Conservation (phyloP, 2,113 vertebrate species). For the Ondatra zibethicus region DNA sequence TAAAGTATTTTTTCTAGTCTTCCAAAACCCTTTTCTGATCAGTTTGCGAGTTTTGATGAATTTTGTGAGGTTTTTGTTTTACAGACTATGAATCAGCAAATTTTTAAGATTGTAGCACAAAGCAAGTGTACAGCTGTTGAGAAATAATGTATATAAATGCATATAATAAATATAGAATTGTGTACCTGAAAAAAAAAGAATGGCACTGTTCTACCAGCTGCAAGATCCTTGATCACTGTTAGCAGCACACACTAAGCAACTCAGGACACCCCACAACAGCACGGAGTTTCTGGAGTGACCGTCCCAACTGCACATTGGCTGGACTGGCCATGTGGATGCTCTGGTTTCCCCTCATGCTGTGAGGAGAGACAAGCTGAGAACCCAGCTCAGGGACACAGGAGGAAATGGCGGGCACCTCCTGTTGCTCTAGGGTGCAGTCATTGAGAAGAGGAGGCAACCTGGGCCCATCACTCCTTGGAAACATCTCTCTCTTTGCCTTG, state of each 20-base stretch:
- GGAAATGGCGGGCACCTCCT: neutral
- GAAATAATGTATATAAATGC: too few relatives aligned
- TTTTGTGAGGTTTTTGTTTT: too few relatives aligned
- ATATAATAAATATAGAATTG: too few relatives aligned
- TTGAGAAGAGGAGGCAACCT: neutral
- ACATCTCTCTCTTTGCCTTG: too few relatives aligned
- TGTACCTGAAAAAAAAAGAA: too few relatives aligned
- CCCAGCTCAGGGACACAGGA: neutral
- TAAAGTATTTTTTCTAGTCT: too few relatives aligned
- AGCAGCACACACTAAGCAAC: neutral
- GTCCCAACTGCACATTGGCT: neutral
- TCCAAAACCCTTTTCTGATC: too few relatives aligned
- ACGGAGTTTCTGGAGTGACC: neutral
- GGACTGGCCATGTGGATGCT: neutral
- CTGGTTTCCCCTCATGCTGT: neutral
- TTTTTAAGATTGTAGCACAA: too few relatives aligned
- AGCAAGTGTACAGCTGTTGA: too few relatives aligned
- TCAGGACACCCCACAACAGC: neutral
- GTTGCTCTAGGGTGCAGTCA: neutral
- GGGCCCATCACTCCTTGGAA: rapidly evolving
- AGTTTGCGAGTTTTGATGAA: too few relatives aligned
- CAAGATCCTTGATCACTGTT: neutral
- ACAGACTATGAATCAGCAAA: too few relatives aligned
- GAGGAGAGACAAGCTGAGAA: neutral
- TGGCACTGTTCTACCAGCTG: neutral